Evolutionary conservation across 2,113 vertebrate species (phyloP), one percentile per base, ranked within the genome.

Genomic region (Ahaetulla prasina): DNA sequence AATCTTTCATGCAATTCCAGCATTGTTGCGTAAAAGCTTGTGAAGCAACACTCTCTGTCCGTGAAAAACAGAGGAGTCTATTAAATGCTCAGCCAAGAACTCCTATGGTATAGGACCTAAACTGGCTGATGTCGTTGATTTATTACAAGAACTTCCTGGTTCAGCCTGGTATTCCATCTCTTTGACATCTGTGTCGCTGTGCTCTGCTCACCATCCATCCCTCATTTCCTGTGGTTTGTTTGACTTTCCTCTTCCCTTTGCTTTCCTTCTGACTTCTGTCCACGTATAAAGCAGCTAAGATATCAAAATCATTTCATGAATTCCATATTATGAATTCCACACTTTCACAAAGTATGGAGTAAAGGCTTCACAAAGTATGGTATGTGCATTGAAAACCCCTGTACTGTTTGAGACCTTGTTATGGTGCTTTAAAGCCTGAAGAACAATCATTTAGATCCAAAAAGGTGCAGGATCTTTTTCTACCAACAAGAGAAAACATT

Each of bases 141-240:
- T 89, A 89, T 89, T 53, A 20, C 22, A 92, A 54, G 45, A 6
- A n/a, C 84, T 92, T 89, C 92, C 74, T 85, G 43, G 68, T 89
- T 47, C 52, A 85, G 74, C 74, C 14, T 89, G 80, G 74, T 60
- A 89, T 85, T 92, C 53, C 52, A 50, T 89, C 74, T 89, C 30
- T 85, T 85, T 92, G 53, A 55, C 74, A 49, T 80, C 35, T 43
- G 35, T 35, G 43, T 43, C 22, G 23, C 88, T 60, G 27, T 47
- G 43, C 89, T 87, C 84, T 23, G 84, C 54, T 87, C 10, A 12
- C 54, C 90, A 91, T 91, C 54, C 88, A 74, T 92, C 35, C 87
- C 43, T 89, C 92, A 92, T 89, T 92, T 92, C 92, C 92, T 63
- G 74, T 43, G 88, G 92, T 92, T 89, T 92, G 92, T 92, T 92